Evolutionary conservation across 92 coral and sea anemone species (phyloP).

Genomic region (Diadumene lineata): DNA sequence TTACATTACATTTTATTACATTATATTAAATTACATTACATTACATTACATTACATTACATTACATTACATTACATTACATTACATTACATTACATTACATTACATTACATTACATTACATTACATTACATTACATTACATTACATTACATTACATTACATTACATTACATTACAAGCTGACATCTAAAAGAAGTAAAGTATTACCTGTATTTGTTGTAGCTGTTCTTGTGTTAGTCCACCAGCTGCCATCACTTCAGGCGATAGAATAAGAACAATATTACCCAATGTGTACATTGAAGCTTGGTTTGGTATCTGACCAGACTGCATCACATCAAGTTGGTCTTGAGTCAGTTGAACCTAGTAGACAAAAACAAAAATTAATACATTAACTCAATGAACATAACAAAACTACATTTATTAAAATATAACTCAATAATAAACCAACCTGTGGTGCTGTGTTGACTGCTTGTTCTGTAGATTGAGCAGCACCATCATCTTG

Average conservation of each 20-base stretch:
- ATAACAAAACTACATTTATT: not conserved
- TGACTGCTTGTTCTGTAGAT: not conserved
- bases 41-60: too few species aligned
- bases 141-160: not conserved
- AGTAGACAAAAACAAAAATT: not conserved
- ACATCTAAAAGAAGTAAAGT: too few species aligned
- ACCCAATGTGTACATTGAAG: constrained; percentile 30
- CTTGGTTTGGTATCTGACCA: constrained; percentile 36
- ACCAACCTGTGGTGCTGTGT: constrained; percentile 1
- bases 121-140: too few species aligned
- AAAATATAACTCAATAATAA: not conserved
- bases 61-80: too few species aligned
- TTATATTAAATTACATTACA: too few species aligned
- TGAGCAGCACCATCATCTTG: constrained; percentile 20
- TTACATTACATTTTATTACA: too few species aligned
- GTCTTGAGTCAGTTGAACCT: constrained; percentile 25
- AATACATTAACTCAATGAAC: not conserved
- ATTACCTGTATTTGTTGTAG: constrained; percentile 43
- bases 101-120: too few species aligned
- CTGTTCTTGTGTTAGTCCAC: constrained; percentile 42
- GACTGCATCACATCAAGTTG: constrained; percentile 38
- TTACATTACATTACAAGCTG: not conserved
- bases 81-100: too few species aligned
- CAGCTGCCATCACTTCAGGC: constrained; percentile 46
- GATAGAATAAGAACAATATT: constrained; percentile 42